A percentile compares a stretch with the other conserved stretches of the same genome.
Evolutionary conservation across 2,113 vertebrate species (phyloP).

Genomic region (Chaenogobius annularis): DNA sequence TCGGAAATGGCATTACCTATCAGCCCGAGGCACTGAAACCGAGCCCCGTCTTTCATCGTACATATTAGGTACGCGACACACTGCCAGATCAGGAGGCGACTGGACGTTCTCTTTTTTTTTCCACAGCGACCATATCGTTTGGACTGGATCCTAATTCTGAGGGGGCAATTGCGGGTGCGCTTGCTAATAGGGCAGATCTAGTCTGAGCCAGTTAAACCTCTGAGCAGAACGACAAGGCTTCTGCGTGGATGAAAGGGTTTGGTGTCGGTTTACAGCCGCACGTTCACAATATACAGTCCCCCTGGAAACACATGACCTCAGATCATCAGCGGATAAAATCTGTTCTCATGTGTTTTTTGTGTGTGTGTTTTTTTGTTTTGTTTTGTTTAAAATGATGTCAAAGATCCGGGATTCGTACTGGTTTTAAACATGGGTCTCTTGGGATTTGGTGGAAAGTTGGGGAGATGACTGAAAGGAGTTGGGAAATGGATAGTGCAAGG

Average conservation of each 20-base stretch:
- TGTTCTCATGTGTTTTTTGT: slow-evolving; percentile 32
- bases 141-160: slow-evolving; percentile 24
- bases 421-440: neutral
- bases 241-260: slow-evolving; percentile 60
- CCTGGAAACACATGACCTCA: slow-evolving; percentile 52
- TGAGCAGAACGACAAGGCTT: slow-evolving; percentile 56
- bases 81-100: slow-evolving; percentile 30
- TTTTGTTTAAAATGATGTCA: slow-evolving; percentile 24
- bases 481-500: neutral
- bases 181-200: slow-evolving; percentile 35
- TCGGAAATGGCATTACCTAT: slow-evolving; percentile 47
- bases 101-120: too few relatives aligned
- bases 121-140: slow-evolving; percentile 23
- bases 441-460: neutral
- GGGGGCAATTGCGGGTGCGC: slow-evolving; percentile 23
- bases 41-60: slow-evolving; percentile 48
- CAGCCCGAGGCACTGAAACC: slow-evolving; percentile 48
- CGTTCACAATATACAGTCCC: slow-evolving; percentile 59
- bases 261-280: slow-evolving; percentile 63
- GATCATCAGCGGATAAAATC: slow-evolving; percentile 44
- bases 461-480: neutral
- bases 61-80: slow-evolving; percentile 24
- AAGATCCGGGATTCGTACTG: slow-evolving; percentile 15
- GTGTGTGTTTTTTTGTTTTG: too few relatives aligned
- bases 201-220: slow-evolving; percentile 20